Base-by-base conservation (phyloP, 2,113 vertebrate genomes). In the Phalacrocorax brasilianus region DNA sequence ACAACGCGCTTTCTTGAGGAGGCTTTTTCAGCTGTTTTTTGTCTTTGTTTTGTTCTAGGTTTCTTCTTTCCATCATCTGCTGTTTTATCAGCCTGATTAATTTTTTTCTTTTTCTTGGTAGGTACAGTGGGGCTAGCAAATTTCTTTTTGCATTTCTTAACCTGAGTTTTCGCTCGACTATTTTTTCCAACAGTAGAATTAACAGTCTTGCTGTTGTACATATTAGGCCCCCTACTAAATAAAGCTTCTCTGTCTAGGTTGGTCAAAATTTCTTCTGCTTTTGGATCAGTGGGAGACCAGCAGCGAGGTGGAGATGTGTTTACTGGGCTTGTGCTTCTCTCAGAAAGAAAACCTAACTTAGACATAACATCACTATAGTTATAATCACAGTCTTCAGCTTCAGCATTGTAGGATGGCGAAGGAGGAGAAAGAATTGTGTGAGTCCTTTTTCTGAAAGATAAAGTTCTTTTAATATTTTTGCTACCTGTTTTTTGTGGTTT, bases 241-340 rank as follows among this genome's bases (percentile, higher is more conserved):
- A 97, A 78, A 90, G 97, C 76, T 95, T 99, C 98, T 92, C 98
- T 98, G 56, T 99, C 97, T 66, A 98, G 96, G 77, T 97, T 98
- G 82, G 97, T 97, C 47, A 97, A 95, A 71, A 98, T 97, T 89
- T 98, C 97, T 95, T 99, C 98, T 94, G 98, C 98, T 91, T 98
- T 98, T 79, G 99, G 98, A 92, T 99, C 99, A 94, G 99, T 99
- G 52, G 99, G 99, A 94, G 99, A 99, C 99, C 99, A 99, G 97
- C 99, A 99, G 32, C 99, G 99, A 95, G 99, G 99, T 28, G 99
- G 99, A 52, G 99, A 99, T 50, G 98, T 98, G 92, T 99, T 98
- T 94, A 98, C 75, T 21, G 99, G 99, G 97, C 99, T 99, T 93
- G 98, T 98, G 91, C 98, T 99, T 98, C 98, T 98, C 96, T 99